A percentile compares a stretch with the other conserved stretches of the same genome.
Conservation (phyloP, 1,140 invertebrate species). For the Nomia melanderi region DNA sequence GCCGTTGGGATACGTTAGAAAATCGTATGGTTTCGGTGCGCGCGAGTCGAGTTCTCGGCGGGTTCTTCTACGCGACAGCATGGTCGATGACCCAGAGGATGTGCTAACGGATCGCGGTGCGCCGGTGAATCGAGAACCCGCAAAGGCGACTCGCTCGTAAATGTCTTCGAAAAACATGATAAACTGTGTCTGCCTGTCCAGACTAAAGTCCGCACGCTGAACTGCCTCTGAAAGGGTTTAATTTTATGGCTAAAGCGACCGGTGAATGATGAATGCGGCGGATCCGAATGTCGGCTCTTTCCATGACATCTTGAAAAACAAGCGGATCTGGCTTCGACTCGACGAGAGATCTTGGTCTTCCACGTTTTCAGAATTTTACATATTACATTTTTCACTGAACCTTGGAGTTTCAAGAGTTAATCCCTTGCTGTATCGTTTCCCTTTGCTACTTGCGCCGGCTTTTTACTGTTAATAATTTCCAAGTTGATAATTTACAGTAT, state of each 20-base stretch:
- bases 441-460: too few species aligned
- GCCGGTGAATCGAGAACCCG: slow-evolving; percentile 53
- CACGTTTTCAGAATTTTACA: too few species aligned
- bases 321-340: too few species aligned
- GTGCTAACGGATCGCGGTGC: slow-evolving; percentile 56
- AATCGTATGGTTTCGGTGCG: slow-evolving; percentile 11
- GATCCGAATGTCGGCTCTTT: not conserved
- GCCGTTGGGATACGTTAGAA: not conserved
- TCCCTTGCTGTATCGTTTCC: too few species aligned
- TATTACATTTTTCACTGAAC: too few species aligned
- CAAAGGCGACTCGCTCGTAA: slow-evolving; percentile 32
- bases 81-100: slow-evolving; percentile 67
- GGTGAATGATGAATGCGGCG: not conserved
- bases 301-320: too few species aligned
- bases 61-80: slow-evolving; percentile 40
- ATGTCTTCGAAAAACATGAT: slow-evolving; percentile 32
- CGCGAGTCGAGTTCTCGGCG: not conserved
- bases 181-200: slow-evolving; percentile 8
- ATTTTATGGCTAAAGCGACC: not conserved
- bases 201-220: not conserved
- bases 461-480: too few species aligned
- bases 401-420: too few species aligned
- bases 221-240: not conserved
- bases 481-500: too few species aligned
- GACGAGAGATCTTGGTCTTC: too few species aligned